These are phyloP conservation scores for Apantesis nais DNA, from an alignment of 2,888 invertebrate genomes.

Conservation along the genomic window DNA sequence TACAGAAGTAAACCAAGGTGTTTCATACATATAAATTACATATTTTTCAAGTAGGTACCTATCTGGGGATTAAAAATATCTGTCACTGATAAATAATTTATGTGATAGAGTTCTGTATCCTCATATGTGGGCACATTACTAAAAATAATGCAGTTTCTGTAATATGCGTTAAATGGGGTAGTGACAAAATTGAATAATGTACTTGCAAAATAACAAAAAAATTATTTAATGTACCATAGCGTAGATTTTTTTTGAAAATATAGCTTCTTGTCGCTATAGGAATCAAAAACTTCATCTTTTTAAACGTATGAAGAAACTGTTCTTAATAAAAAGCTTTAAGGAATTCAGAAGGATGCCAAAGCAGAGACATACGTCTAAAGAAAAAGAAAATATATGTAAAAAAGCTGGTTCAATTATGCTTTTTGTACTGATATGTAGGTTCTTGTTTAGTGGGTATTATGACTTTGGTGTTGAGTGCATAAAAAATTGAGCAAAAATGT, in stretches of 20 bases:
- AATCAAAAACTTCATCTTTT: background rate
- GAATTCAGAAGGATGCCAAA: background rate
- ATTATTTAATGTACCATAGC: background rate
- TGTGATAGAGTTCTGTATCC: background rate
- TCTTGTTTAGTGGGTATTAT: slow-evolving; percentile 72
- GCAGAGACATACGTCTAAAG: background rate
- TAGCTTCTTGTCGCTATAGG: background rate
- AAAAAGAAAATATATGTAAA: slow-evolving; percentile 18
- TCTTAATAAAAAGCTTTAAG: background rate
- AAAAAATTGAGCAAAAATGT: slow-evolving; percentile 84
- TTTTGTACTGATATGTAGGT: slow-evolving; percentile 82
- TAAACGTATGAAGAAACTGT: background rate
- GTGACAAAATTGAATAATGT: slow-evolving; percentile 1
- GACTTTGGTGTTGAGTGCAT: slow-evolving; percentile 85
- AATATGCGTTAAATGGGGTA: slow-evolving; percentile 6
- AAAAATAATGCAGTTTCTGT: background rate
- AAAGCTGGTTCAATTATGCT: slow-evolving; percentile 69
- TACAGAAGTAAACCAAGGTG: slow-evolving; percentile 8
- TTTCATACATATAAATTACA: slow-evolving; percentile 1
- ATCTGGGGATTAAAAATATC: slow-evolving; percentile 11
- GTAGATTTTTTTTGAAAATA: background rate
- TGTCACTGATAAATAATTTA: slow-evolving; percentile 1
- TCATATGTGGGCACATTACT: slow-evolving; percentile 16
- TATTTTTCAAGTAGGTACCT: slow-evolving; percentile 17
- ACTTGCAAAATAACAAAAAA: slow-evolving; percentile 9